These are phyloP conservation scores for Macroglossus sobrinus DNA, from an alignment of 2,113 vertebrate species.

Conservation along the genomic window DNA sequence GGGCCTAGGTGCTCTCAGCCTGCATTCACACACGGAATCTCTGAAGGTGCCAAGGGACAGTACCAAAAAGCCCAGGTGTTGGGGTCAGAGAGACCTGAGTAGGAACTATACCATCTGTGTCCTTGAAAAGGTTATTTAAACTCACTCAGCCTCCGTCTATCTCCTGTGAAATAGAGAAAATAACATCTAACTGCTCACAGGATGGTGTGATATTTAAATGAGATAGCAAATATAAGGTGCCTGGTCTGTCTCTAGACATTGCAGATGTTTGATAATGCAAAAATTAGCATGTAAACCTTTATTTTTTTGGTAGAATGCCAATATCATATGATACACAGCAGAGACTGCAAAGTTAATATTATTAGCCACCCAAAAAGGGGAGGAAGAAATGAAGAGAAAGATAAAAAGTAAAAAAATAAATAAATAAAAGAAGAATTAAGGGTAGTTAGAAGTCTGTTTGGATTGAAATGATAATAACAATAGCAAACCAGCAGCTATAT, in stretches of 20 bases:
- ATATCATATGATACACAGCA: background rate
- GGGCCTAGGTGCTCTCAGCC: background rate
- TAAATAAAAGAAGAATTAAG: background rate
- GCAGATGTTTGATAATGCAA: background rate
- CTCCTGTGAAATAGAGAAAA: background rate
- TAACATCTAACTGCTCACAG: background rate
- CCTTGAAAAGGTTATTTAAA: background rate
- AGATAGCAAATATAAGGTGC: background rate
- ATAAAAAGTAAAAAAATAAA: background rate
- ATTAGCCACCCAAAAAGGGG: background rate
- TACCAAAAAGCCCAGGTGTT: too few species aligned
- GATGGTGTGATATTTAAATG: background rate
- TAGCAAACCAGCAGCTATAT: background rate
- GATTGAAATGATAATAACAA: background rate
- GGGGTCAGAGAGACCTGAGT: background rate
- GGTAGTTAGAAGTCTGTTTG: background rate
- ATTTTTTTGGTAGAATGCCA: background rate
- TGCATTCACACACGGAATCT: background rate
- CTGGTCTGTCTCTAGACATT: background rate
- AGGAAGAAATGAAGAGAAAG: background rate
- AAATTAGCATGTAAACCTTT: background rate
- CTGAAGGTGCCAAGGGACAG: accelerated
- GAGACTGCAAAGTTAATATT: background rate
- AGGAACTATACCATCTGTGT: background rate
- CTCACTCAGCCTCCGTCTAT: background rate